These are phyloP conservation scores for Drosophila carrolli DNA, from an alignment of 1,140 invertebrate genomes.

Conservation along the genomic window DNA sequence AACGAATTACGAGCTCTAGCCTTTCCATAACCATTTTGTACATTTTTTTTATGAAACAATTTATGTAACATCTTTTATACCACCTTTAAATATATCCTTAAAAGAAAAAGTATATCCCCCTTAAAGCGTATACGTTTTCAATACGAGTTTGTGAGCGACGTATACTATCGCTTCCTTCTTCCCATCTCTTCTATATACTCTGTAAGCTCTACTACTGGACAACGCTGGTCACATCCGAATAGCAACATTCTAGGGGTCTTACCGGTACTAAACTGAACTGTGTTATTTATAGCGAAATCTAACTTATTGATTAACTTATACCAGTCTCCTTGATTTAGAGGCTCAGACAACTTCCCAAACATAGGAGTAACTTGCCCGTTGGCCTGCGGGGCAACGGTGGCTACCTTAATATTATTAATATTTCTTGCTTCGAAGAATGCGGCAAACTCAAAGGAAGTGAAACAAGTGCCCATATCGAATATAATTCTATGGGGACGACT, in stretches of 20 bases:
- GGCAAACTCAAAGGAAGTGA: too few species aligned
- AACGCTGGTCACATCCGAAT: not conserved
- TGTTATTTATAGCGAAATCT: not conserved
- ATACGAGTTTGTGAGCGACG: too few species aligned
- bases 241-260: not conserved
- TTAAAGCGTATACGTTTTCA: too few species aligned
- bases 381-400: not conserved
- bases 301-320: slow-evolving; percentile 1
- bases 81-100: too few species aligned
- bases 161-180: too few species aligned
- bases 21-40: not conserved
- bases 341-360: too few species aligned
- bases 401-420: not conserved
- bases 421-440: too few species aligned
- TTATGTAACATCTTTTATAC: not conserved
- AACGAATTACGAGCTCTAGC: not conserved
- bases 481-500: too few species aligned
- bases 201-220: not conserved
- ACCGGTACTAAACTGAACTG: not conserved
- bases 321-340: not conserved
- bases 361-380: slow-evolving; percentile 7
- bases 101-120: too few species aligned
- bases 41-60: not conserved
- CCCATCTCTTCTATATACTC: not conserved
- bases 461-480: too few species aligned